phyloP scores from a whole-genome alignment of 2,888 invertebrate genomes.

The Drosophila parthenogenetica region DNA sequence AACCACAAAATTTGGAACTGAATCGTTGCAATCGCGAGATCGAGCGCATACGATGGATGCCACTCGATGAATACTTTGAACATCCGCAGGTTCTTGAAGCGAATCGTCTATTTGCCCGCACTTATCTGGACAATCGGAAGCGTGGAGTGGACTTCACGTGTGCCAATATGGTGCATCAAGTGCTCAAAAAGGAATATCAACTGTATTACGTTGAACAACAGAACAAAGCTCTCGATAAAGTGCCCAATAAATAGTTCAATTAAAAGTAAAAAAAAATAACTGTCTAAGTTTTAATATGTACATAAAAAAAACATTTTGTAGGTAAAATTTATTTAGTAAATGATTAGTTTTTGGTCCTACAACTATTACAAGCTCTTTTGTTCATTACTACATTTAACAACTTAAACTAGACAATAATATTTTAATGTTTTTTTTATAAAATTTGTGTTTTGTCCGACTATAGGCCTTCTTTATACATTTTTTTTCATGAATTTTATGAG shows the following conservation, averaged over 20 bases:
- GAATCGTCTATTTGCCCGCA: slow-evolving; percentile 89
- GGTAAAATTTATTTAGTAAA: too few relatives aligned
- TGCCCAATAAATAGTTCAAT: slow-evolving; percentile 31
- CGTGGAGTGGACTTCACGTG: slow-evolving; percentile 88
- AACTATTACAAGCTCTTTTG: too few relatives aligned
- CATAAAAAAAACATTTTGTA: too few relatives aligned
- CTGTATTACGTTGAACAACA: slow-evolving; percentile 80
- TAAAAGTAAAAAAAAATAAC: background rate
- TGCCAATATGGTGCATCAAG: slow-evolving; percentile 84
- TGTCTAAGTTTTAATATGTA: too few relatives aligned
- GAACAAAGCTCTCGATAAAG: background rate
- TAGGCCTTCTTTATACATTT: too few relatives aligned
- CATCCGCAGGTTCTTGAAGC: slow-evolving; percentile 91
- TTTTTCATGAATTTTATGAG: too few relatives aligned
- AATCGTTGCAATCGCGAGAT: slow-evolving; percentile 91
- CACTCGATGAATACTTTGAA: slow-evolving; percentile 89
- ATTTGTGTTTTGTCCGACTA: too few relatives aligned
- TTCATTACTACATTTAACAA: too few relatives aligned
- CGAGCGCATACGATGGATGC: slow-evolving; percentile 92
- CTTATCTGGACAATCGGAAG: slow-evolving; percentile 88
- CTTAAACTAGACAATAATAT: too few relatives aligned
- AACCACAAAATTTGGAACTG: slow-evolving; percentile 88
- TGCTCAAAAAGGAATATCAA: slow-evolving; percentile 82
- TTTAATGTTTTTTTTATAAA: too few relatives aligned
- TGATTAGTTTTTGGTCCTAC: too few relatives aligned